phyloP scores from a whole-genome alignment of 2,888 invertebrate species.

The Acleris sparsana region DNA sequence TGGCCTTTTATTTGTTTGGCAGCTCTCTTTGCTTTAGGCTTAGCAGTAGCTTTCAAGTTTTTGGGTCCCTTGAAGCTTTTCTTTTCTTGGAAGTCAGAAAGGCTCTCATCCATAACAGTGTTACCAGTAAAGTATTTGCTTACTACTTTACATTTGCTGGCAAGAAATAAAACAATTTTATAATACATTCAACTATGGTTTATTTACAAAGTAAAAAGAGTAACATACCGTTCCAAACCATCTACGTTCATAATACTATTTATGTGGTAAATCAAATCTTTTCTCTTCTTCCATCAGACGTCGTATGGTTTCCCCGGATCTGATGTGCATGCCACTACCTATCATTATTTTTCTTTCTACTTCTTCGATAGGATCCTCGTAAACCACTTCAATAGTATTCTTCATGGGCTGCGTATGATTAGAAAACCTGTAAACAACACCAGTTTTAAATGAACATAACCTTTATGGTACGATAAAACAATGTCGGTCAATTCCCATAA shows the following conservation, averaged over 20 bases:
- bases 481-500: not conserved
- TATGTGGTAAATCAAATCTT: slow-evolving; percentile 59
- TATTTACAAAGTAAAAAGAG: slow-evolving; percentile 19
- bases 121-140: slow-evolving; percentile 68
- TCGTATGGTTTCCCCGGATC: slow-evolving; percentile 55
- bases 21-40: slow-evolving; percentile 48
- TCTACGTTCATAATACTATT: slow-evolving; percentile 59
- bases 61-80: slow-evolving; percentile 56
- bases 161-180: slow-evolving; percentile 62
- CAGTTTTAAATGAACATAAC: slow-evolving; percentile 45
- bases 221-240: slow-evolving; percentile 54
- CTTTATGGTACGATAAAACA: slow-evolving; percentile 41
- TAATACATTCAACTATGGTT: slow-evolving; percentile 32
- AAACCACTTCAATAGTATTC: slow-evolving; percentile 55
- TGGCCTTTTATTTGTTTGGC: slow-evolving; percentile 61
- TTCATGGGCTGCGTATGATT: slow-evolving; percentile 56
- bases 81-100: slow-evolving; percentile 67
- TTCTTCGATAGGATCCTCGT: slow-evolving; percentile 72
- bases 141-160: slow-evolving; percentile 53
- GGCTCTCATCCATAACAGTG: slow-evolving; percentile 71
- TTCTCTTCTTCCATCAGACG: slow-evolving; percentile 53
- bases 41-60: slow-evolving; percentile 45
- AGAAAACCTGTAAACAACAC: slow-evolving; percentile 51
- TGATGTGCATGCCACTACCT: slow-evolving; percentile 59
- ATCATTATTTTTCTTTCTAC: slow-evolving; percentile 71